Base-by-base conservation (phyloP, 2,113 vertebrate species). In the Sylvilagus bachmani region DNA sequence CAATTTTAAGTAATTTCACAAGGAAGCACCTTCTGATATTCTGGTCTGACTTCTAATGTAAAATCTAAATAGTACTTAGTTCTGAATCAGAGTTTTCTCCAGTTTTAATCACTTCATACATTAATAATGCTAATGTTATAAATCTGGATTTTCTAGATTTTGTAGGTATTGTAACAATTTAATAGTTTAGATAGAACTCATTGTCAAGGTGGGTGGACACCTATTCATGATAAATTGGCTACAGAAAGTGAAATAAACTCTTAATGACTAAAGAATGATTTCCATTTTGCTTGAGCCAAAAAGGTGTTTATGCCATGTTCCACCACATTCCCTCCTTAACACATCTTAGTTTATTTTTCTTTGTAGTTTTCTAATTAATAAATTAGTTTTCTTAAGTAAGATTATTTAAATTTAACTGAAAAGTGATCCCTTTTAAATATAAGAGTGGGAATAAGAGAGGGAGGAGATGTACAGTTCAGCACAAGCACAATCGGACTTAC, bases 341-440 rank as follows among this genome's bases (percentile, higher is more conserved):
- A n/a, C n/a, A 83, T 93, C 97, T 97, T 96, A 97, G 87, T 93
- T 97, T 98, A 95, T 96, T 97, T 96, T 96, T 96, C 97, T 97
- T 98, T 97, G 98, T 96, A 95, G 97, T 98, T 97, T 96, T 97
- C 90, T 97, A 98, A 97, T 97, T 97, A 97, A 95, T 97, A 97
- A 97, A 81, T 98, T 97, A 99, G 97, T 99, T 99, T 99, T 99
- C 99, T 99, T 99, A 99, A 99, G 99, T 99, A 99, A 99, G 98
- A 99, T 98, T 99, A 99, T 98, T n/a, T n/a, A n/a, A n/a, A 98
- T 44, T 44, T 44, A 98, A 98, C n/a, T n/a, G n/a, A n/a, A n/a
- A n/a, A n/a, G n/a, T n/a, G n/a, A n/a, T n/a, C n/a, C n/a, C n/a
- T n/a, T n/a, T n/a, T n/a, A n/a, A n/a, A n/a, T n/a, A n/a, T n/a